Percentiles rank a stretch among this genome's conserved stretches.
Conservation (phyloP, 2,797 vertebrate genomes). For the Prunella strophiata region DNA sequence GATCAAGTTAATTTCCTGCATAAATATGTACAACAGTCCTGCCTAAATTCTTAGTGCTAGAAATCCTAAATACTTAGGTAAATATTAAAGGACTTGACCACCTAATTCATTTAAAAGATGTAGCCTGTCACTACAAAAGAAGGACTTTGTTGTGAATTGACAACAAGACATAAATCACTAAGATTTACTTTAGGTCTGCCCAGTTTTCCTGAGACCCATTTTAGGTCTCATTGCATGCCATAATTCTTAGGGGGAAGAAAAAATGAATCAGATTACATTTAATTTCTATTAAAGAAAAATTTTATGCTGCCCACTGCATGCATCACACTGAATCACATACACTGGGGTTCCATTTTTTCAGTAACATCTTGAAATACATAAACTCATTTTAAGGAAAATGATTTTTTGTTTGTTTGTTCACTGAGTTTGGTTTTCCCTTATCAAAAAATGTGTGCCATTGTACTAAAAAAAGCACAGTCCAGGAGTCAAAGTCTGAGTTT, state of each 20-base stretch:
- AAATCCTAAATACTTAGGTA: not conserved
- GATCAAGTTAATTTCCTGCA: not conserved
- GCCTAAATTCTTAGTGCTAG: not conserved
- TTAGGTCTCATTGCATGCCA: not conserved
- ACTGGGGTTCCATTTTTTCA: not conserved
- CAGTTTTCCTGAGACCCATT: not conserved
- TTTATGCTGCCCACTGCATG: rapidly evolving
- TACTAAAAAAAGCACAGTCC: not conserved
- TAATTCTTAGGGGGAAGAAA: not conserved
- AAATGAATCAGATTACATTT: not conserved
- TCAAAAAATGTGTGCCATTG: not conserved
- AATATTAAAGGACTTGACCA: not conserved
- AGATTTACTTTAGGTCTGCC: not conserved
- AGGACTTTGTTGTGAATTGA: not conserved
- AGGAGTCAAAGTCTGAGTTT: not conserved
- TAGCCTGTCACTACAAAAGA: not conserved
- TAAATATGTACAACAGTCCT: not conserved
- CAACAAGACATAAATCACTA: not conserved
- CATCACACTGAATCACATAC: not conserved
- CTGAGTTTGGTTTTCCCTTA: not conserved
- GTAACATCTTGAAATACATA: not conserved
- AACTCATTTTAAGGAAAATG: not conserved
- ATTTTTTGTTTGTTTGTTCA: rapidly evolving
- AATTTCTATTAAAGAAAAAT: not conserved
- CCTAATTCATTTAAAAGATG: not conserved